phyloP scores from a whole-genome alignment of 2,888 invertebrate species.

The Linhomoeus sp. region DNA sequence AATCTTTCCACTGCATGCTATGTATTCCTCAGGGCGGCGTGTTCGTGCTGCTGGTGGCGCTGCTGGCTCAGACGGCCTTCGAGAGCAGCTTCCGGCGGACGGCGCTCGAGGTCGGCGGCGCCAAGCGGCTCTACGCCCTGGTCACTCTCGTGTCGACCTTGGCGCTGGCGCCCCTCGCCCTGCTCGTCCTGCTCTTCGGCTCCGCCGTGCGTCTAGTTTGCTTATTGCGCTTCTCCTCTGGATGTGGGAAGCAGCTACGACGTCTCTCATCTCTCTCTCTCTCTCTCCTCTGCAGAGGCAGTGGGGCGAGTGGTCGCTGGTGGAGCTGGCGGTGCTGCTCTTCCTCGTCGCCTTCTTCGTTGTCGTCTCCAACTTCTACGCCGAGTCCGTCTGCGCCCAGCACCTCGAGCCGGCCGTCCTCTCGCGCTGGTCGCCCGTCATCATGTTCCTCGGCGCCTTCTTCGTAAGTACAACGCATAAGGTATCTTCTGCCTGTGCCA shows the following conservation, averaged over 20 bases:
- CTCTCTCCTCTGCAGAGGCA: not conserved
- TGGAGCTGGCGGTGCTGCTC: conserved; percentile 8
- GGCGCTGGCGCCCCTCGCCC: conserved; percentile 32
- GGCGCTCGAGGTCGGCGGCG: conserved; percentile 36
- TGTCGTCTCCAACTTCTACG: conserved; percentile 35
- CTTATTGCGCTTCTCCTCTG: not conserved
- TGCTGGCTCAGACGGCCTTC: conserved; percentile 31
- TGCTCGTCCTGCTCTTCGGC: conserved; percentile 27
- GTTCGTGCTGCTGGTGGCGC: conserved; percentile 31
- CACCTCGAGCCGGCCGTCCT: conserved; percentile 13
- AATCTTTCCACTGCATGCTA: too few relatives aligned
- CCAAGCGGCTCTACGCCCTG: conserved; percentile 35
- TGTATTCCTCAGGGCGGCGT: conserved; percentile 37
- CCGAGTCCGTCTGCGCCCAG: conserved; percentile 29
- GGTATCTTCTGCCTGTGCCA: too few relatives aligned
- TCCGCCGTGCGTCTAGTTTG: not conserved
- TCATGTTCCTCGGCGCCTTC: conserved; percentile 30
- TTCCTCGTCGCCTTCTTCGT: conserved; percentile 30
- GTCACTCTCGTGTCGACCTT: conserved; percentile 31
- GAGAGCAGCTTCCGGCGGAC: conserved; percentile 30
- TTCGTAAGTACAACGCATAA: conserved; percentile 7
- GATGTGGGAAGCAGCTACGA: too few relatives aligned
- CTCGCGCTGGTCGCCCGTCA: conserved; percentile 29
- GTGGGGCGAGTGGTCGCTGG: not conserved
- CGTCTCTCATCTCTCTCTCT: not conserved